Conservation (phyloP, 1,140 invertebrate species). For the Drosophila teissieri region DNA sequence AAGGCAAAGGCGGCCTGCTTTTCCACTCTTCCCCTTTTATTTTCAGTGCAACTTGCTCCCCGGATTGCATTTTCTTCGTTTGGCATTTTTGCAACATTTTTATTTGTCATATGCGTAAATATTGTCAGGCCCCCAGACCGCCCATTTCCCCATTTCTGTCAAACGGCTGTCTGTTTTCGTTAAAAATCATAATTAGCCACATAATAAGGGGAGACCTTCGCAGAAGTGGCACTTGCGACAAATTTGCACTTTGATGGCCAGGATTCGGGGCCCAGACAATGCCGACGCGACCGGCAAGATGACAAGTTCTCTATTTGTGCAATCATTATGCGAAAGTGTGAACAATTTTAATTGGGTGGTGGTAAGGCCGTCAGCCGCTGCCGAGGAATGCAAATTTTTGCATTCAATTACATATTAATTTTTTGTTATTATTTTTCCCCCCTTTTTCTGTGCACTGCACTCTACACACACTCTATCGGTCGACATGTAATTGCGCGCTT, state of each 20-base stretch:
- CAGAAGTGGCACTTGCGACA: conserved; percentile 54
- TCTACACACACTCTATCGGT: neutral
- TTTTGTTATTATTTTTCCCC: conserved; percentile 26
- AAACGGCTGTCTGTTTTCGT: conserved; percentile 63
- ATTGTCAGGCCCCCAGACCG: conserved; percentile 35
- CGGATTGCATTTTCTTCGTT: neutral
- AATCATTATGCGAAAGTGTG: conserved; percentile 83
- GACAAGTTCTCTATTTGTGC: conserved; percentile 77
- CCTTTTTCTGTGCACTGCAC: conserved; percentile 16
- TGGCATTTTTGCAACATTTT: conserved; percentile 70
- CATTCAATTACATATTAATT: conserved; percentile 66
- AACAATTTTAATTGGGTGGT: conserved; percentile 84
- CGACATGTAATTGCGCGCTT: conserved; percentile 79
- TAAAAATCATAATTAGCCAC: conserved; percentile 74
- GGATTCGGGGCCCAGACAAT: conserved; percentile 20
- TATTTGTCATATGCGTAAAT: conserved; percentile 70
- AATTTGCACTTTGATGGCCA: conserved; percentile 58
- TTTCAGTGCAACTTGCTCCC: conserved; percentile 8
- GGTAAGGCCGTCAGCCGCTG: conserved; percentile 58
- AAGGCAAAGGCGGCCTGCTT: conserved; percentile 43
- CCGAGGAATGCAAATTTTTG: conserved; percentile 72
- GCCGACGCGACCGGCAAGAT: conserved; percentile 37
- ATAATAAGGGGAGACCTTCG: conserved; percentile 45
- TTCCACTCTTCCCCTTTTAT: conserved; percentile 20
- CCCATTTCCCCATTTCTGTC: conserved; percentile 69